A percentile compares a stretch with the other conserved stretches of the same genome.
phyloP scores from a whole-genome alignment of 2,113 vertebrate species.

The Pterocles burchelli region DNA sequence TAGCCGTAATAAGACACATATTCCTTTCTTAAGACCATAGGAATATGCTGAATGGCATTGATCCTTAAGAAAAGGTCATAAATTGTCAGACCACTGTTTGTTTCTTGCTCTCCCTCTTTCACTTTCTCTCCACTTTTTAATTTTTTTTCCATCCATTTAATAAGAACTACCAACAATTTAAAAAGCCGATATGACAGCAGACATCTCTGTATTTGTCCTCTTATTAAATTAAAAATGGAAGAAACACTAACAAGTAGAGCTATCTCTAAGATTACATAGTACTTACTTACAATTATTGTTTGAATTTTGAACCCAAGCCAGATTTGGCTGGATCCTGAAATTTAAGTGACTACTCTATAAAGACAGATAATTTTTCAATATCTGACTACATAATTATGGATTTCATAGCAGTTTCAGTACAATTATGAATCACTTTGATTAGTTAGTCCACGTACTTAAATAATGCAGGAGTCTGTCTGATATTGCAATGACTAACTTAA shows the following conservation, averaged over 20 bases:
- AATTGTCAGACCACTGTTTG: neutral
- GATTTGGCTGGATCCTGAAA: neutral
- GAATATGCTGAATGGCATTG: neutral
- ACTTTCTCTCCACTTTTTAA: neutral
- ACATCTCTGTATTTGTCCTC: neutral
- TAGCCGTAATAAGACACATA: neutral
- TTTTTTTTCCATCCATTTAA: neutral
- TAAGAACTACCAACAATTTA: neutral
- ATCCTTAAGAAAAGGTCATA: neutral
- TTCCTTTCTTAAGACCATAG: neutral
- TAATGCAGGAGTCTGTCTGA: neutral
- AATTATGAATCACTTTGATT: neutral
- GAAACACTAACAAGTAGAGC: neutral
- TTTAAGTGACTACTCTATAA: neutral
- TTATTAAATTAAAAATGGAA: conserved; percentile 4
- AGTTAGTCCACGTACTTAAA: neutral
- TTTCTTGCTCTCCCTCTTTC: neutral
- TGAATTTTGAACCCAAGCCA: conserved; percentile 15
- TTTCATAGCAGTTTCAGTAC: neutral
- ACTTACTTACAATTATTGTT: neutral
- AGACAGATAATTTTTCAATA: neutral
- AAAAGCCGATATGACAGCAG: neutral
- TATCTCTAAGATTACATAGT: conserved; percentile 1
- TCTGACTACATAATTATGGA: conserved; percentile 48
- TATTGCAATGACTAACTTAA: neutral